phyloP scores from a whole-genome alignment of 1,140 invertebrate genomes.

The Bacillus rossius region DNA sequence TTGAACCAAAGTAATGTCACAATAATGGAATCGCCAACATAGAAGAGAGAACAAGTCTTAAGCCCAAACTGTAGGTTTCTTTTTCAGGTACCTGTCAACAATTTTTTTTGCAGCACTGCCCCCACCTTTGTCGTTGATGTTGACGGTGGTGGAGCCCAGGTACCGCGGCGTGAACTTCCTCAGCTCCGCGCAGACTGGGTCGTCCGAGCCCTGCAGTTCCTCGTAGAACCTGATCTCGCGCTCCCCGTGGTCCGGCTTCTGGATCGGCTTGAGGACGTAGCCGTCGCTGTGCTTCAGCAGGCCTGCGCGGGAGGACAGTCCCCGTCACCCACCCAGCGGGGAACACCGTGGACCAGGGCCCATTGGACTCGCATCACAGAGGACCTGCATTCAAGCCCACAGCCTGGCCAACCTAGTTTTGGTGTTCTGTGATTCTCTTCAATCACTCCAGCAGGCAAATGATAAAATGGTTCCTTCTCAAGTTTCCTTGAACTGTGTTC shows the following conservation, averaged over 20 bases:
- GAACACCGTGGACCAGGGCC: too few relatives aligned
- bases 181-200: conserved; percentile 50
- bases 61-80: too few relatives aligned
- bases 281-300: conserved; percentile 58
- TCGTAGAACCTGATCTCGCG: conserved; percentile 70
- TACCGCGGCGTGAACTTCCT: conserved; percentile 54
- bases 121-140: conserved; percentile 49
- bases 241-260: conserved; percentile 57
- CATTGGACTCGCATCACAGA: too few relatives aligned
- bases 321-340: too few relatives aligned
- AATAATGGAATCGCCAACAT: neutral
- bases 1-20: neutral
- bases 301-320: conserved; percentile 41
- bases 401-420: too few relatives aligned
- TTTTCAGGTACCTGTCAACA: too few relatives aligned
- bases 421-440: too few relatives aligned
- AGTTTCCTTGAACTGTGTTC: too few relatives aligned
- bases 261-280: conserved; percentile 63
- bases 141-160: conserved; percentile 54
- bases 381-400: too few relatives aligned
- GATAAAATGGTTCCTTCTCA: too few relatives aligned
- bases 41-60: conserved; percentile 10
- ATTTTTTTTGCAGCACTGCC: too few relatives aligned
- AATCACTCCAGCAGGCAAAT: too few relatives aligned
- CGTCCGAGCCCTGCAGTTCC: conserved; percentile 43